phyloP scores from a whole-genome alignment of 2,797 vertebrate species.

The Loriculus beryllinus region DNA sequence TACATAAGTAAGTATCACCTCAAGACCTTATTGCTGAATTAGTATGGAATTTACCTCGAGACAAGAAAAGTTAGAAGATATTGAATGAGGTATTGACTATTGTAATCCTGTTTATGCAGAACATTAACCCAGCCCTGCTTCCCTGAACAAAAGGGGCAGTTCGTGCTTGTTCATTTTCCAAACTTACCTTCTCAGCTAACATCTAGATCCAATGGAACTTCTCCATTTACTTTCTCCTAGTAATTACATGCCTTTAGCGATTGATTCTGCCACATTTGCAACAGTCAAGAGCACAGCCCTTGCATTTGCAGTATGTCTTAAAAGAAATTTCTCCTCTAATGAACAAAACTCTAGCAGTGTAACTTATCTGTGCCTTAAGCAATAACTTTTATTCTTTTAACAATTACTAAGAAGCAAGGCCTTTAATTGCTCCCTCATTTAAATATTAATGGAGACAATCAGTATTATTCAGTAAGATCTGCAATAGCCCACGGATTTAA shows the following conservation, averaged over 20 bases:
- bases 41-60: background rate
- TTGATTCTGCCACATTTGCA: background rate
- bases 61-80: background rate
- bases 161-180: background rate
- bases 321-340: background rate
- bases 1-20: rapidly evolving
- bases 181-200: background rate
- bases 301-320: background rate
- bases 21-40: background rate
- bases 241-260: background rate
- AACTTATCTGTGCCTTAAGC: background rate
- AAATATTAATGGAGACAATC: background rate
- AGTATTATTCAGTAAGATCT: background rate
- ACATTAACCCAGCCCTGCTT: background rate
- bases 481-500: background rate
- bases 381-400: background rate
- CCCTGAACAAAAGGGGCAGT: background rate
- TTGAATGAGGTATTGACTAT: background rate
- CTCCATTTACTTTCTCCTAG: background rate
- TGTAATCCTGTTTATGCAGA: background rate
- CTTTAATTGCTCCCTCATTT: background rate
- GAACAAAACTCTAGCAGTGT: background rate
- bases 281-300: background rate
- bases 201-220: background rate
- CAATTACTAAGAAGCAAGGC: background rate